These are phyloP conservation scores for Bemisia tabaci DNA, from an alignment of 1,140 invertebrate genomes.

Conservation along the genomic window DNA sequence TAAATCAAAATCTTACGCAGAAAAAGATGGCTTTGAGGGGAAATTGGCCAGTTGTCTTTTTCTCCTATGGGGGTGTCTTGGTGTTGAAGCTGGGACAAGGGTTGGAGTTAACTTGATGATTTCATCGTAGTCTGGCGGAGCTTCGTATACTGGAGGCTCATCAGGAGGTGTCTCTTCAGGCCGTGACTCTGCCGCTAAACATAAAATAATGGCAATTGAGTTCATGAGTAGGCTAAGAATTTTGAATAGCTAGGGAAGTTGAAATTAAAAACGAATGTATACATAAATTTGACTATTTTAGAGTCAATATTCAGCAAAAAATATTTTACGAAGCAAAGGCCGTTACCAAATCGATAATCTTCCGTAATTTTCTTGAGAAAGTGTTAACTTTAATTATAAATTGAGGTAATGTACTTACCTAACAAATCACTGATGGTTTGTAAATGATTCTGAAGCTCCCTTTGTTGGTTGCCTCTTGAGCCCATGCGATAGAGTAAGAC, in stretches of 20 bases:
- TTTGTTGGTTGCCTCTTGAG: constrained; percentile 41
- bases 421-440: constrained; percentile 51
- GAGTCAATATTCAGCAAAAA: constrained; percentile 2
- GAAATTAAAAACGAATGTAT: constrained; percentile 3
- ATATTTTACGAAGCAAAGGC: constrained; percentile 7
- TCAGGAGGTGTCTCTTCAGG: constrained; percentile 38
- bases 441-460: constrained; percentile 46
- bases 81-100: neutral
- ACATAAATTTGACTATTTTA: constrained; percentile 8
- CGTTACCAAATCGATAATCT: neutral
- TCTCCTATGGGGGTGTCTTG: neutral
- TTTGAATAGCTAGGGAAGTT: neutral
- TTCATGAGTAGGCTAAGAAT: neutral
- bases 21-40: neutral
- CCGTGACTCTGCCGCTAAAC: constrained; percentile 1
- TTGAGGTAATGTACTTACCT: no score
- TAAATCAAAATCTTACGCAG: neutral
- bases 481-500: constrained; percentile 49
- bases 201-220: constrained; percentile 1
- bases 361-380: no score
- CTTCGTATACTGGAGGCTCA: constrained; percentile 53
- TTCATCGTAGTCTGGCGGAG: constrained; percentile 54
- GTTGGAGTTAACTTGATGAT: constrained; percentile 36
- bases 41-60: neutral
- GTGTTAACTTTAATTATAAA: no score